Evolutionary conservation across 2,797 vertebrate species (phyloP), one percentile per base, ranked within the genome.

Genomic region (Hephaestus fuliginosus): DNA sequence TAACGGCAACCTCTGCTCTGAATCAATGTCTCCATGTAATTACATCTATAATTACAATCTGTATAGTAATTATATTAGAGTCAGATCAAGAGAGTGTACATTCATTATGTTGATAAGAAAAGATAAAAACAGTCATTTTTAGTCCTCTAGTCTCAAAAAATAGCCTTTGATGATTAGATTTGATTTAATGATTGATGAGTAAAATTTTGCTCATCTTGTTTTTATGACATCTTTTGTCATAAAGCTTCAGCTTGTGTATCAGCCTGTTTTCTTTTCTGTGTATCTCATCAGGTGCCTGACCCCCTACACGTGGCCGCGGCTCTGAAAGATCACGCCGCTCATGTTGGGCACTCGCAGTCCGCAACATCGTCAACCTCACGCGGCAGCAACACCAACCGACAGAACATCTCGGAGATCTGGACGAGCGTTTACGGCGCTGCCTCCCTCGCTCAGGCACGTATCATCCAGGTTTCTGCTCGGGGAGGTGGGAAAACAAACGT

Each of bases 361-460:
- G 28, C 65, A 1, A 66, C 78, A 30, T 73, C 86, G 62, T 87
- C 61, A 4, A 8, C 25, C 0, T 55, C 87, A 75, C 78, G 7
- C 17, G 28, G 14, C 30, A 20, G 20, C 1, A 48, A 58, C 13
- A 46, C 66, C 0, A 76, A 58, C 49, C 74, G 11, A 58, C 80
- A 20, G 53, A 76, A 75, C 41, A 70, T 64, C 20, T 84, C 87
- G 1, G 77, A 90, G 25, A 68, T 95, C 74, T 96, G 94, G 95
- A 89, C 81, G 46, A 89, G 89, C 28, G 85, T 95, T 89, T 96
- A 93, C 74, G 88, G 46, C 36, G 70, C 76, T 18, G 20, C 76
- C 48, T 73, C 86, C 67, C 67, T 91, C 55, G 61, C 86, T 68
- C 88, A 96, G 95, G 96, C 95, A 93, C 7, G 82, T 75, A 28